Evolutionary conservation across 2,113 vertebrate genomes (phyloP).

Genomic region (Amphiprion percula): DNA sequence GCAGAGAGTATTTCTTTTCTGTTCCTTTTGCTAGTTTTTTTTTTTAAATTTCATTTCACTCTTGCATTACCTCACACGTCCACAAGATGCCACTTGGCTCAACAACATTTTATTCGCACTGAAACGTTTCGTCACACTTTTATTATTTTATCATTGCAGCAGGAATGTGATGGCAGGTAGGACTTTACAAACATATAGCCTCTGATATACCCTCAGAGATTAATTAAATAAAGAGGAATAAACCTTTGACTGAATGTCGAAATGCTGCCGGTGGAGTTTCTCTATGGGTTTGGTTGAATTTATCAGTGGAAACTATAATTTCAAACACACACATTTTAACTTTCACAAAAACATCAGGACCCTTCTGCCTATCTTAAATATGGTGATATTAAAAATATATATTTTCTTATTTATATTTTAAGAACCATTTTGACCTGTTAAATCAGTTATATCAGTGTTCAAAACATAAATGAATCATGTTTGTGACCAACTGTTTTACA

Average conservation of each 20-base stretch:
- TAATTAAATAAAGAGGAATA: background rate
- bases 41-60: background rate
- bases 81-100: slow-evolving; percentile 72
- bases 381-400: too few species aligned
- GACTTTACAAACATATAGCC: too few species aligned
- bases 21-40: too few species aligned
- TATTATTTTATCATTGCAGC: background rate
- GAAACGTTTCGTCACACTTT: background rate
- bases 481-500: too few species aligned
- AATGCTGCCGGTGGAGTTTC: background rate
- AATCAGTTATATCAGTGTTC: too few species aligned
- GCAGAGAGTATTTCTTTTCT: background rate
- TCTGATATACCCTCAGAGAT: background rate
- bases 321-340: too few species aligned
- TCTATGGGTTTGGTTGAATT: background rate
- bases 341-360: too few species aligned
- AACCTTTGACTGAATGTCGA: background rate
- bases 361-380: too few species aligned
- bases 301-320: background rate
- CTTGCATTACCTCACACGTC: slow-evolving; percentile 35
- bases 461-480: too few species aligned
- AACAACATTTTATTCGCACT: background rate
- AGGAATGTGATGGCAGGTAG: background rate
- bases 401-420: too few species aligned
- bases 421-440: too few species aligned